Evolutionary conservation across 2,888 invertebrate species (phyloP).

Genomic region (Zygogramma bicolorata): DNA sequence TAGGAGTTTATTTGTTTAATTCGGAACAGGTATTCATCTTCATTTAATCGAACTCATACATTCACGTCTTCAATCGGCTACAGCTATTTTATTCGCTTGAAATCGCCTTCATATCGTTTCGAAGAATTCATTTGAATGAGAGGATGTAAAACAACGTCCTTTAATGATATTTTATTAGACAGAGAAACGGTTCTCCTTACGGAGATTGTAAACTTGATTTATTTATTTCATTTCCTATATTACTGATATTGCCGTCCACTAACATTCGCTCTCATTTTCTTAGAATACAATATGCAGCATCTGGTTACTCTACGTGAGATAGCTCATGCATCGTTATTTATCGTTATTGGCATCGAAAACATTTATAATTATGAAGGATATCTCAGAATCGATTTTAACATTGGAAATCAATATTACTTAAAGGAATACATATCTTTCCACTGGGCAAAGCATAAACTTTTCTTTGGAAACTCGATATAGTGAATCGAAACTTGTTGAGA

Average conservation of each 20-base stretch:
- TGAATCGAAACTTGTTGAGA: too few species aligned
- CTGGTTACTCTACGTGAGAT: neutral
- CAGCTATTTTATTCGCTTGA: neutral
- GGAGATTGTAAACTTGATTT: neutral
- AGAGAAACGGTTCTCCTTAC: neutral
- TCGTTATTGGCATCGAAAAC: neutral
- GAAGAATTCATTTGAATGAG: neutral
- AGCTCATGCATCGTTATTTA: neutral
- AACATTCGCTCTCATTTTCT: neutral
- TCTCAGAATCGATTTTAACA: too few species aligned
- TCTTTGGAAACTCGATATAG: too few species aligned
- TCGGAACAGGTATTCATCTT: neutral
- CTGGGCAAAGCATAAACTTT: too few species aligned
- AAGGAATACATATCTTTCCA: too few species aligned
- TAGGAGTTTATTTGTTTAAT: neutral
- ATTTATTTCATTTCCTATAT: neutral
- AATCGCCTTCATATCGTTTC: conserved; percentile 4
- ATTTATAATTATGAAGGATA: neutral
- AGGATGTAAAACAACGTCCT: conserved; percentile 3
- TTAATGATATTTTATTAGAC: neutral
- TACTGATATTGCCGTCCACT: neutral
- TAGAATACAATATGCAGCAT: neutral
- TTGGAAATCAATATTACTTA: too few species aligned
- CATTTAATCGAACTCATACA: too few species aligned
- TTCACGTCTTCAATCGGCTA: neutral